Evolutionary conservation across 2,888 invertebrate species (phyloP).

Genomic region (Conops quadrifasciatus): DNA sequence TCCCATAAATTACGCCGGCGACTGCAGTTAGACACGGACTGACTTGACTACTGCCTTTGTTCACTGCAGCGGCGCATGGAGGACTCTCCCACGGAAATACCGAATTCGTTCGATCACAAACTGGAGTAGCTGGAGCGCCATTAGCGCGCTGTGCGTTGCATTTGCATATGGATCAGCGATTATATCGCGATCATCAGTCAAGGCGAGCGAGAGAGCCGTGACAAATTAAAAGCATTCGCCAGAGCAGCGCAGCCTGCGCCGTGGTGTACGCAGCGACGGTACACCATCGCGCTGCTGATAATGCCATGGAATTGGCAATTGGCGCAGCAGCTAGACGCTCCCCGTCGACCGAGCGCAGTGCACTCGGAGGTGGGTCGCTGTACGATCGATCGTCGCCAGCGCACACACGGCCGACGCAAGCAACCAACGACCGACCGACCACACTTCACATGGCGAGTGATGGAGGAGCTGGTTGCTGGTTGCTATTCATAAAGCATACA

Average conservation of each 20-base stretch:
- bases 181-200: slow-evolving; percentile 64
- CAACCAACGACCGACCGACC: too few relatives aligned
- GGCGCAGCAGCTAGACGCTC: slow-evolving; percentile 32
- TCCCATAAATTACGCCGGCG: not conserved
- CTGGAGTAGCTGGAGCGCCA: not conserved
- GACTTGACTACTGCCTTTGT: not conserved
- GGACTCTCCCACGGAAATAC: slow-evolving; percentile 25
- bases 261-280: slow-evolving; percentile 17
- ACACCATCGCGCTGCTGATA: slow-evolving; percentile 49
- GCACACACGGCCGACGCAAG: not conserved
- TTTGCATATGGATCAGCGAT: slow-evolving; percentile 42
- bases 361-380: not conserved
- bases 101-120: slow-evolving; percentile 29
- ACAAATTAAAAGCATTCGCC: slow-evolving; percentile 3
- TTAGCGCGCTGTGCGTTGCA: not conserved
- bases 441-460: not conserved
- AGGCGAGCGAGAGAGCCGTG: slow-evolving; percentile 32
- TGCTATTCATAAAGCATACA: slow-evolving; percentile 34
- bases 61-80: not conserved
- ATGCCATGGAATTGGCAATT: slow-evolving; percentile 46
- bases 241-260: slow-evolving; percentile 19
- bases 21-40: not conserved
- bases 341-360: not conserved
- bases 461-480: not conserved
- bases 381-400: slow-evolving; percentile 12